Base-by-base conservation (phyloP, 2,797 vertebrate genomes). In the Fringilla coelebs region DNA sequence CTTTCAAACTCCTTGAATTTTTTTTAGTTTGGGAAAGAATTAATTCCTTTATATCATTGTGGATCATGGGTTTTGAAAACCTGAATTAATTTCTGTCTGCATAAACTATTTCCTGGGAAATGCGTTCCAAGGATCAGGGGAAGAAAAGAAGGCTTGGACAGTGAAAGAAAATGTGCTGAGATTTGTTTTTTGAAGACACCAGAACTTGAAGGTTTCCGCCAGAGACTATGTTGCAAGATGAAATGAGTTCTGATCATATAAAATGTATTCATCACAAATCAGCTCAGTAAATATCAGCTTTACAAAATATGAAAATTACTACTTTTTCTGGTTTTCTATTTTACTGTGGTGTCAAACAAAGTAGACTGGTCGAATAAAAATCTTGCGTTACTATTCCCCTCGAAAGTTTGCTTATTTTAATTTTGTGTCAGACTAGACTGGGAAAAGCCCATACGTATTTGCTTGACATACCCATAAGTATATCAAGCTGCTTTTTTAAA, bases 31-130 rank as follows among this genome's bases (percentile, higher is more conserved):
- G 43, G 46, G 87, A 75, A 71, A 40, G 13, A 93, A 84, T 90
- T 0, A 89, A 82, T 93, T 72, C 36, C 25, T 91, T 79, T 79
- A 41, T 80, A 73, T 87, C 54, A 83, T 84, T 91, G 70, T 90
- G 55, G 25, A 78, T 89, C 57, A 58, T 10, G 84, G n/a, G 62
- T 90, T 90, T 91, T 96, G 73, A 96, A 95, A 96, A 67, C 71
- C 85, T 94, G 38, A 94, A 96, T 95, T 94, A 48, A 79, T 94
- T 97, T 94, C 55, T 81, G 55, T 89, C 75, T 12, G n/a, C 72
- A 88, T 87, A 85, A 94, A 90, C 31, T 51, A 24, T 66, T 72
- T 78, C 11, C 72, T 67, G 26, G 36, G 94, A 96, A 96, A 91
- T 74, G 12, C 2, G 2, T 96, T 96, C 73, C 67, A 72, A 36